Evolutionary conservation across 37 sponge, comb jelly and placozoan genomes (phyloP).

Genomic region (Chondrilla cf. caribensis): DNA sequence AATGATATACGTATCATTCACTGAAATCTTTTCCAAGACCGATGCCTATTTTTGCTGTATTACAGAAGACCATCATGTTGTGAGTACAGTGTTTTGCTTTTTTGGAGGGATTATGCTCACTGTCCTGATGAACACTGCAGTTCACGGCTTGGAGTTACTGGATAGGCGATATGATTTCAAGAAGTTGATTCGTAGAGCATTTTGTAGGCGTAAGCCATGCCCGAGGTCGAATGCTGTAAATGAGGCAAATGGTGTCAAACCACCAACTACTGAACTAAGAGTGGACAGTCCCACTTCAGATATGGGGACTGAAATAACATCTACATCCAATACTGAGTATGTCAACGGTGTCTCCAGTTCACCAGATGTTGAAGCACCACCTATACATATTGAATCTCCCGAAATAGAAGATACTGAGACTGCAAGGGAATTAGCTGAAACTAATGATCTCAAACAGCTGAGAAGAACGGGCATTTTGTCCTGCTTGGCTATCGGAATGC

Average conservation of each 20-base stretch:
- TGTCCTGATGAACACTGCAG: conserved; percentile 38
- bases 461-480: conserved; percentile 24
- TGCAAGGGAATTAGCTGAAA: background rate
- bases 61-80: conserved; percentile 21
- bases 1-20: conserved; percentile 69
- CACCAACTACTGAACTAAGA: no score
- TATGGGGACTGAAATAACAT: no score
- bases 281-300: no score
- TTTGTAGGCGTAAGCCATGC: no score
- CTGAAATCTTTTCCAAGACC: conserved; percentile 51
- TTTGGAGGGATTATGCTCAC: conserved; percentile 67
- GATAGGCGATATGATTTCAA: conserved; percentile 11
- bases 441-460: background rate
- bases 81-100: conserved; percentile 36
- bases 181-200: no score
- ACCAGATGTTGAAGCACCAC: no score
- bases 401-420: background rate
- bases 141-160: conserved; percentile 26
- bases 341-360: no score
- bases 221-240: no score
- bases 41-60: conserved; percentile 56
- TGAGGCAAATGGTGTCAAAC: no score
- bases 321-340: no score
- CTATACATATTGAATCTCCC: background rate
- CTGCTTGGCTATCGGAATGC: conserved; percentile 66